A percentile compares a stretch with the other conserved stretches of the same genome.
Evolutionary conservation across 2,797 vertebrate genomes (phyloP).

Genomic region (Loriculus beryllinus): DNA sequence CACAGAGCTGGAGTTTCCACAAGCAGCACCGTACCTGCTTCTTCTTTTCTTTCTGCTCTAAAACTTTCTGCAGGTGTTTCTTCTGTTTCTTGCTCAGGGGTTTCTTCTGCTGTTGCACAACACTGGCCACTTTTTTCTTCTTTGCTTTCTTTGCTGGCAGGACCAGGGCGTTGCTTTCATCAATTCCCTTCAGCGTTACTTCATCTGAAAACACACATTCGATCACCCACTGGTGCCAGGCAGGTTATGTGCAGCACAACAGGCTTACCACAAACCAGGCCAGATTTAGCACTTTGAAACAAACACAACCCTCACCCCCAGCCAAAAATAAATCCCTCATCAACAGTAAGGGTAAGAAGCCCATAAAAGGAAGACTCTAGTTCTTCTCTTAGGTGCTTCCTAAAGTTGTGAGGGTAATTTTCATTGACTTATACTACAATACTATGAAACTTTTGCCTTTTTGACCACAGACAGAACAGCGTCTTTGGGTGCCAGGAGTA

Average conservation of each 20-base stretch:
- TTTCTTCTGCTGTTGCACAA: slow-evolving; percentile 72
- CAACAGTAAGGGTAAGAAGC: neutral
- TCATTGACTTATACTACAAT: neutral
- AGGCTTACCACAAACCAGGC: neutral
- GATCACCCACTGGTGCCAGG: neutral
- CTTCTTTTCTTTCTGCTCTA: slow-evolving; percentile 93
- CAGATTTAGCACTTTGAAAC: neutral
- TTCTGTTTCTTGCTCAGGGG: slow-evolving; percentile 89
- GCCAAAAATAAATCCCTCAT: neutral
- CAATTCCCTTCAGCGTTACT: slow-evolving; percentile 84
- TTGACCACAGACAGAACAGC: neutral
- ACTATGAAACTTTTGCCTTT: neutral
- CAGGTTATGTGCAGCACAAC: neutral
- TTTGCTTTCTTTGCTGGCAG: slow-evolving; percentile 84
- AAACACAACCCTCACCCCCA: neutral
- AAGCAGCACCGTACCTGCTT: slow-evolving; percentile 74
- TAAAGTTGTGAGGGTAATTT: fast-evolving
- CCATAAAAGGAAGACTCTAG: neutral
- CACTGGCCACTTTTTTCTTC: slow-evolving; percentile 65
- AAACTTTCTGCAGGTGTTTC: slow-evolving; percentile 86
- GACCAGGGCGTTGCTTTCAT: slow-evolving; percentile 86
- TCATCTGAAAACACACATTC: slow-evolving; percentile 69
- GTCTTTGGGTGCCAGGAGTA: fast-evolving
- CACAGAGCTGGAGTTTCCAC: neutral
- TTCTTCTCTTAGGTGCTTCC: neutral